Conservation (phyloP, 2,113 vertebrate species). For the Willisornis vidua region DNA sequence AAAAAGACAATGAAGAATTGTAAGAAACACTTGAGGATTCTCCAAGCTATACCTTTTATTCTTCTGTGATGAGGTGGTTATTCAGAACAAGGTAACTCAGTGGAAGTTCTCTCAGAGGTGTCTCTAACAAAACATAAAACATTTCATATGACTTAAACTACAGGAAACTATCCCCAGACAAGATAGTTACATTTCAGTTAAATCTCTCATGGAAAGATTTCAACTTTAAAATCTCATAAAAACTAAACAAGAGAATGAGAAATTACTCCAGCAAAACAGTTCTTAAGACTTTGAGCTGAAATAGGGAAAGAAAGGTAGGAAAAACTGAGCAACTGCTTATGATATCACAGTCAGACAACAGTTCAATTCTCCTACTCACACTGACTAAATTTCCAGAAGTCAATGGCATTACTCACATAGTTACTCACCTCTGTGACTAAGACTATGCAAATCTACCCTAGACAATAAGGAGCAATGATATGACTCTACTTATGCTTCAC, state of each 20-base stretch:
- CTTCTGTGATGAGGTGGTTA: neutral
- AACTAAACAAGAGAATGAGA: neutral
- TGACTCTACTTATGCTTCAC: neutral
- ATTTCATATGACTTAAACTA: neutral
- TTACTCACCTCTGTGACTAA: conserved; percentile 35
- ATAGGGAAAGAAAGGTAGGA: neutral
- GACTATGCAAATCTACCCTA: neutral
- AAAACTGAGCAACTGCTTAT: neutral
- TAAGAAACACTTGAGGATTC: neutral
- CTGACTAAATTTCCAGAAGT: neutral
- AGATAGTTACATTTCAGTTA: conserved; percentile 3
- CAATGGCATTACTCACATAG: neutral
- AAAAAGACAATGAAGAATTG: neutral
- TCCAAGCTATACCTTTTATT: neutral
- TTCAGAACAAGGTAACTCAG: neutral
- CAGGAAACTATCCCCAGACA: neutral
- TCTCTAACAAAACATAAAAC: neutral
- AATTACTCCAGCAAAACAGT: neutral
- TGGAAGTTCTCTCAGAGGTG: neutral
- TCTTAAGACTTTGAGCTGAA: neutral
- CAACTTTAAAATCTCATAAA: neutral
- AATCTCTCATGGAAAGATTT: conserved; percentile 31
- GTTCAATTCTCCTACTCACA: neutral
- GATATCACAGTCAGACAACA: neutral
- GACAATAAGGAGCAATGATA: neutral